phyloP scores from a whole-genome alignment of 1,140 invertebrate genomes.

The Charaxes varanes region DNA sequence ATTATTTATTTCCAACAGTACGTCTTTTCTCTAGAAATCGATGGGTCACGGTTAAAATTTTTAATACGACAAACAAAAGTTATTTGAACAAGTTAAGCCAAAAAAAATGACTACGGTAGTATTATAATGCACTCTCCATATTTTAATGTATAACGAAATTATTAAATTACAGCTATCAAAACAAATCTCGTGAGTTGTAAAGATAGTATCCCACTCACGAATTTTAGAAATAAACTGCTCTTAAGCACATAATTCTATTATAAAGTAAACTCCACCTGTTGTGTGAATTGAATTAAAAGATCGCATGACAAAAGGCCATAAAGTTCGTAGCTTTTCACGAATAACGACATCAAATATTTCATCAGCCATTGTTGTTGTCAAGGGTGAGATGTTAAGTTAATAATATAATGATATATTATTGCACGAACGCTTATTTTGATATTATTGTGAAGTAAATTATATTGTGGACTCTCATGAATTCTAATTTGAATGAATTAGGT shows the following conservation, averaged over 20 bases:
- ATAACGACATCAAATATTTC: constrained; percentile 68
- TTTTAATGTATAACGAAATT: constrained; percentile 7
- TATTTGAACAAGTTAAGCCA: constrained; percentile 8
- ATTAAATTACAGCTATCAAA: constrained; percentile 30
- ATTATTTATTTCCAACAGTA: too few species aligned
- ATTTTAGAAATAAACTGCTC: constrained; percentile 34
- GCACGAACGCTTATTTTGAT: constrained; percentile 40
- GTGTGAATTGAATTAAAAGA: constrained; percentile 60
- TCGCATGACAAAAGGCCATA: constrained; percentile 63
- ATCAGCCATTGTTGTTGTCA: constrained; percentile 67
- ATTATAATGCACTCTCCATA: constrained; percentile 9
- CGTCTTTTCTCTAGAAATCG: too few species aligned
- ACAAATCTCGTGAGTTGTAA: constrained; percentile 33
- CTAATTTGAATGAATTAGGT: constrained; percentile 15
- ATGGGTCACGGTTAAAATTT: too few species aligned
- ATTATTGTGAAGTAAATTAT: constrained; percentile 16
- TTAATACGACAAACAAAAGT: too few species aligned
- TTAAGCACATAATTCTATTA: constrained; percentile 43
- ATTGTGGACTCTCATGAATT: constrained; percentile 8
- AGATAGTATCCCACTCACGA: constrained; percentile 61
- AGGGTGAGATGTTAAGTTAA: constrained; percentile 72
- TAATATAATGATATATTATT: constrained; percentile 71
- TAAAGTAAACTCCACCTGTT: constrained; percentile 52
- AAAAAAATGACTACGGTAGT: not conserved
- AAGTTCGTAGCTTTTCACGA: constrained; percentile 40